A percentile compares a stretch with the other conserved stretches of the same genome.
Conservation (phyloP, 53 echinoderm and acorn worm genomes). For the Zoroaster sp. region DNA sequence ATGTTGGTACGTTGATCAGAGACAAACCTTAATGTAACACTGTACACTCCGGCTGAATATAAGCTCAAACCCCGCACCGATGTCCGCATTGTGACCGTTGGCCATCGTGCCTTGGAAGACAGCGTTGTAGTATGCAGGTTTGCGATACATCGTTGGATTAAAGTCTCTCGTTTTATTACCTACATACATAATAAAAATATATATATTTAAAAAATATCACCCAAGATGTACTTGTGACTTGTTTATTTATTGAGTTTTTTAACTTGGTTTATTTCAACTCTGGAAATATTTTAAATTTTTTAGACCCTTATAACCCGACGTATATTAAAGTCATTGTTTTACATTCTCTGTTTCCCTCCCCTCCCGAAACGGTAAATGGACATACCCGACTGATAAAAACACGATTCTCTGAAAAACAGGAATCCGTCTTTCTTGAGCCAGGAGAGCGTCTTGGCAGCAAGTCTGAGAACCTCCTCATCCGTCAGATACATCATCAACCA, state of each 20-base stretch:
- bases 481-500: constrained; percentile 97
- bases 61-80: constrained; percentile 67
- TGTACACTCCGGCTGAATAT: constrained; percentile 80
- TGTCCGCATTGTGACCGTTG: background rate
- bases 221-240: no score
- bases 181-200: no score
- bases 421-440: constrained; percentile 80
- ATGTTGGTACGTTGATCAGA: no score
- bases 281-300: no score
- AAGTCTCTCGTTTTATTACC: constrained; percentile 78
- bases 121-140: constrained; percentile 78
- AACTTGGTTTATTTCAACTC: no score
- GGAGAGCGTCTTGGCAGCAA: constrained; percentile 60
- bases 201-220: no score
- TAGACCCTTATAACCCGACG: no score
- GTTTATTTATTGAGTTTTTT: no score
- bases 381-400: constrained; percentile 75
- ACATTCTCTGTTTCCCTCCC: no score
- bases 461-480: constrained; percentile 73
- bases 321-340: no score
- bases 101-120: constrained; percentile 64
- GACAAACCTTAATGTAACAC: constrained; percentile 85
- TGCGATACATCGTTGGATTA: constrained; percentile 88
- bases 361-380: background rate
- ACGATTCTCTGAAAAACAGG: constrained; percentile 91